These are phyloP conservation scores for Sturmia bella DNA, from an alignment of 2,888 invertebrate species.

Conservation along the genomic window DNA sequence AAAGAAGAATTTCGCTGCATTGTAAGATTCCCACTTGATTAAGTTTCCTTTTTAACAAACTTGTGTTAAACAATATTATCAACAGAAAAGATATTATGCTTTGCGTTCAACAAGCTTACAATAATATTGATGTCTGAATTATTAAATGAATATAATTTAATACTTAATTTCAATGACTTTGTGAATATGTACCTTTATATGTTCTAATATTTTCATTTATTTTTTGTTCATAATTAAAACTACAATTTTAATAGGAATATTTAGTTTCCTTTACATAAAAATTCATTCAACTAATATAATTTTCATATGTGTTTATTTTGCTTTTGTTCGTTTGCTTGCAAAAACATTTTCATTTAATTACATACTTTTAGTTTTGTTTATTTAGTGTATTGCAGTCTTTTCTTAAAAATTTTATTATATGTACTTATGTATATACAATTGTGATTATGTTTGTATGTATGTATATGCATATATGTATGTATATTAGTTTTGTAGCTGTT, in stretches of 20 bases:
- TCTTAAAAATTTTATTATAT: slow-evolving; percentile 57
- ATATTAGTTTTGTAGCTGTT: not conserved
- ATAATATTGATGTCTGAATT: too few species aligned
- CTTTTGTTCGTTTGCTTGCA: slow-evolving; percentile 6
- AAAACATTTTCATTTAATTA: slow-evolving; percentile 28
- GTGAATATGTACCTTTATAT: not conserved
- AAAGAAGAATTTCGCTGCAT: too few species aligned
- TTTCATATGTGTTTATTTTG: slow-evolving; percentile 34
- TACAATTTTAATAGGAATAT: slow-evolving; percentile 67
- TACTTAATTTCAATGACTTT: too few species aligned
- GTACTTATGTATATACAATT: slow-evolving; percentile 58
- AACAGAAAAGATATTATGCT: not conserved
- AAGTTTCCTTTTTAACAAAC: too few species aligned
- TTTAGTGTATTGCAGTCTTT: slow-evolving; percentile 70
- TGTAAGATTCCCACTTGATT: too few species aligned
- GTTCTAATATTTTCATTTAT: slow-evolving; percentile 19
- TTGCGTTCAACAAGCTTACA: too few species aligned
- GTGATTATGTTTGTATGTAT: slow-evolving; percentile 28
- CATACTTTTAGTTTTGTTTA: slow-evolving; percentile 43
- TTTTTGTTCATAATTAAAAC: slow-evolving; percentile 51
- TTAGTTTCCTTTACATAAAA: slow-evolving; percentile 65
- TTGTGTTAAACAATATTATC: not conserved
- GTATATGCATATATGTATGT: slow-evolving; percentile 6
- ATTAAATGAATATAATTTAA: too few species aligned
- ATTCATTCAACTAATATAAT: slow-evolving; percentile 60